phyloP scores from a whole-genome alignment of 2,797 vertebrate species.

The Anguilla pacifica region DNA sequence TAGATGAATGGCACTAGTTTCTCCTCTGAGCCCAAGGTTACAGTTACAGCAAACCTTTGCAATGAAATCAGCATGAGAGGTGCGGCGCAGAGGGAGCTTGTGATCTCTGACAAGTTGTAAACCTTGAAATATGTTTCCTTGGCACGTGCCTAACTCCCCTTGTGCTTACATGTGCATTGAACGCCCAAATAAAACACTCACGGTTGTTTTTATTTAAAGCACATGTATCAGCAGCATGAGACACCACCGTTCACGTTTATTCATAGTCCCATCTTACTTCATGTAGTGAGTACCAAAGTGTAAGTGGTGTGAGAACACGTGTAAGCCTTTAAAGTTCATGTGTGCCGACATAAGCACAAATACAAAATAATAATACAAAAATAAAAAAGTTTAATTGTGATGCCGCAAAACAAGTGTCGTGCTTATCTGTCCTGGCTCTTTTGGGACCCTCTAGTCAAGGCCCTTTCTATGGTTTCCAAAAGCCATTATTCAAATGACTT shows the following conservation, averaged over 20 bases:
- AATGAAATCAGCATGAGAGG: not conserved
- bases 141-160: not conserved
- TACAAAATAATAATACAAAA: not conserved
- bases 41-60: not conserved
- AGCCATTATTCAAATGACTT: slow-evolving; percentile 32
- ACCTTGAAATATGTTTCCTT: not conserved
- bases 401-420: not conserved
- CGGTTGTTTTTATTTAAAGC: not conserved
- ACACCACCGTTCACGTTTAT: not conserved
- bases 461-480: slow-evolving; percentile 27
- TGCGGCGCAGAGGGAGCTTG: not conserved
- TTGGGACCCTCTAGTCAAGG: slow-evolving; percentile 19
- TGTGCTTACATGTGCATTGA: not conserved
- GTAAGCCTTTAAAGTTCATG: not conserved
- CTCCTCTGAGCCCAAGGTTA: not conserved
- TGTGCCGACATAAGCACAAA: not conserved
- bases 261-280: not conserved
- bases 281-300: not conserved
- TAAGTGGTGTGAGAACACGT: not conserved
- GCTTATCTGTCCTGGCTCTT: slow-evolving; percentile 14
- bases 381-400: not conserved
- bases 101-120: not conserved
- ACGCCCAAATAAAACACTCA: not conserved
- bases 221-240: not conserved
- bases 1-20: slow-evolving; percentile 12